Evolutionary conservation across 2,888 invertebrate species (phyloP).

Genomic region (Heliconius ethilla): DNA sequence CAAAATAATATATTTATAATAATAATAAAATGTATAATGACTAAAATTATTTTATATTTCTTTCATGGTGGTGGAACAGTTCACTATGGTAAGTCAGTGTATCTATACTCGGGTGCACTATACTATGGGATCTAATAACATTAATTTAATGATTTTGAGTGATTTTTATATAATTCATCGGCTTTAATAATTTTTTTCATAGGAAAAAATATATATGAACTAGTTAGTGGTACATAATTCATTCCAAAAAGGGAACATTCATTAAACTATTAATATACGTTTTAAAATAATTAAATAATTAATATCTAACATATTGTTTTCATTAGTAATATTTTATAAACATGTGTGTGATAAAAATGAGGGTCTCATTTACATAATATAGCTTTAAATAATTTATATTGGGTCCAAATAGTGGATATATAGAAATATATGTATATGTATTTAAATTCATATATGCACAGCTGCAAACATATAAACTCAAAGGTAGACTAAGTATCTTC

Average conservation of each 20-base stretch:
- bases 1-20: neutral
- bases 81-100: conserved; percentile 69
- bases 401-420: neutral
- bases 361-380: neutral
- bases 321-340: neutral
- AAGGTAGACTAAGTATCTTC: neutral
- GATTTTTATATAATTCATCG: neutral
- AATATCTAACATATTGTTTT: neutral
- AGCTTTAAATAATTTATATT: neutral
- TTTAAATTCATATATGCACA: neutral
- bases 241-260: neutral
- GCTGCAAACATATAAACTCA: neutral
- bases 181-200: neutral
- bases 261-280: neutral
- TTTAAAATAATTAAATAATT: neutral
- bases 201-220: neutral
- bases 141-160: conserved; percentile 20
- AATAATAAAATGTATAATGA: conserved; percentile 12
- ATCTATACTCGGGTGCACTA: conserved; percentile 48
- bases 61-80: conserved; percentile 80
- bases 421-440: neutral
- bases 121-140: conserved; percentile 34
- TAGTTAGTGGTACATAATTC: neutral
- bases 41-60: conserved; percentile 57
- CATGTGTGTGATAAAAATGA: neutral